Percentiles rank a stretch among this genome's conserved stretches.
phyloP scores from a whole-genome alignment of 2,113 vertebrate genomes.

The Leiothrix lutea region DNA sequence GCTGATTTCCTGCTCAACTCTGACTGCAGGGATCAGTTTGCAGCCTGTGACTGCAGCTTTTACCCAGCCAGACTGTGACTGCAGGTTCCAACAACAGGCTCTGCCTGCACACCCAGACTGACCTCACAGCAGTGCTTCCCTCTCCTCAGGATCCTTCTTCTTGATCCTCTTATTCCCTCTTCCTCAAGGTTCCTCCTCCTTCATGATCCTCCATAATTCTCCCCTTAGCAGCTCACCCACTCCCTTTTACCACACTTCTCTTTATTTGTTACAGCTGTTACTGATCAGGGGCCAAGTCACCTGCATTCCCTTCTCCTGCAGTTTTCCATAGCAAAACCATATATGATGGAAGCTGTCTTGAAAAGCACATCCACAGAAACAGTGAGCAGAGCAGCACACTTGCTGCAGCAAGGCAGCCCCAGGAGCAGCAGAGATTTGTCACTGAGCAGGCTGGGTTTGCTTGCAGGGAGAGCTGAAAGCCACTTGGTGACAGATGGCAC shows the following conservation, averaged over 20 bases:
- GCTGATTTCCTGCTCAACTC: not conserved
- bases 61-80: not conserved
- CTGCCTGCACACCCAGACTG: not conserved
- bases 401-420: not conserved
- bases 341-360: not conserved
- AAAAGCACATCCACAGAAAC: not conserved
- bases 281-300: not conserved
- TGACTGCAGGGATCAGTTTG: not conserved
- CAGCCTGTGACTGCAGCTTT: not conserved
- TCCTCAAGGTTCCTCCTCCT: not conserved
- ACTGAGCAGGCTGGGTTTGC: not conserved
- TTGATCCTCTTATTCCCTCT: not conserved
- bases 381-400: not conserved
- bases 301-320: not conserved
- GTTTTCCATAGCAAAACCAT: fast-evolving
- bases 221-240: no score
- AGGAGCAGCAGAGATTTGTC: not conserved
- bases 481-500: fast-evolving
- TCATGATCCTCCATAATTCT: not conserved
- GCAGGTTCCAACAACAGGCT: not conserved
- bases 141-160: not conserved
- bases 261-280: not conserved
- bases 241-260: not conserved
- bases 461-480: not conserved
- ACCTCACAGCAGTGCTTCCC: not conserved